Evolutionary conservation across 2,797 vertebrate genomes (phyloP).

Genomic region (Amazona finschi): DNA sequence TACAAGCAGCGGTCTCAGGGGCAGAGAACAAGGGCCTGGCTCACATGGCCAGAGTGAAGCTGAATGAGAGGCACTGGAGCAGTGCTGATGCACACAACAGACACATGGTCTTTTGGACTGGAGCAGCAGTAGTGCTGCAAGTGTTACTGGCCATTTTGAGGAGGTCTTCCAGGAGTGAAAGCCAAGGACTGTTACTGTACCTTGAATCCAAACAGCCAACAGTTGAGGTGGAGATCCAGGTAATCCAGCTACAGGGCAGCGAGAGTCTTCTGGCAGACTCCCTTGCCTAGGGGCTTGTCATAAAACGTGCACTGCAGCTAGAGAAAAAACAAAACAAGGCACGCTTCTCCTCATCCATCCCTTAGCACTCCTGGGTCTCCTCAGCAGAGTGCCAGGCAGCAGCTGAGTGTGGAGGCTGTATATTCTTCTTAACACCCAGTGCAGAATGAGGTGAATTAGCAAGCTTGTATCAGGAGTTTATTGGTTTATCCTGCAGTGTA

Average conservation of each 20-base stretch:
- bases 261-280: constrained; percentile 78
- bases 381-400: background rate
- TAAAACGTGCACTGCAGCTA: constrained; percentile 82
- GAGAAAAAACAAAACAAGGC: background rate
- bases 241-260: constrained; percentile 77
- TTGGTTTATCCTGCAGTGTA: background rate
- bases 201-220: constrained; percentile 72
- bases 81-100: background rate
- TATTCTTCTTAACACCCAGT: background rate
- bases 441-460: background rate
- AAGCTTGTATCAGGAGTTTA: background rate
- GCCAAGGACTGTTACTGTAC: background rate
- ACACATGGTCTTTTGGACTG: background rate
- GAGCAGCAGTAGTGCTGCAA: background rate
- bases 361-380: background rate
- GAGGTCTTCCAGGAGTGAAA: background rate
- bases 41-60: background rate
- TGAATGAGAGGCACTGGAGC: background rate
- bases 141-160: constrained; percentile 72
- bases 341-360: background rate
- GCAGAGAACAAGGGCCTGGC: background rate
- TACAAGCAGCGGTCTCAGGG: accelerated
- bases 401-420: background rate
- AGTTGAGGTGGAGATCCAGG: constrained; percentile 83
- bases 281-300: constrained; percentile 76